These are phyloP conservation scores for Danaus melanippus DNA, from an alignment of 1,140 invertebrate genomes.

Conservation along the genomic window DNA sequence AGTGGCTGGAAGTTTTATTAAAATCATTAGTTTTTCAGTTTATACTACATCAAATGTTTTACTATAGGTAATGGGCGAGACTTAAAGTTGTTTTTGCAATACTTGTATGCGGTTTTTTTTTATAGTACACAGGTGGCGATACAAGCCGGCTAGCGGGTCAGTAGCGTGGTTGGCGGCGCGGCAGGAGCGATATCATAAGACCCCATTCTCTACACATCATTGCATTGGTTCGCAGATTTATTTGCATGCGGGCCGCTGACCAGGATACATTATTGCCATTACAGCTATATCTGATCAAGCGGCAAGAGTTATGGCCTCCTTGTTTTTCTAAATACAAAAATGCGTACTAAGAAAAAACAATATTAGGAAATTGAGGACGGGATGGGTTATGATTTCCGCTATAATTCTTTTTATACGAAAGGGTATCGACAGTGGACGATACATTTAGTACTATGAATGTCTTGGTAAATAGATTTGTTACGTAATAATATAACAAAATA, in stretches of 20 bases:
- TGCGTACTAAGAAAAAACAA: slow-evolving; percentile 41
- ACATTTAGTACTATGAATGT: slow-evolving; percentile 8
- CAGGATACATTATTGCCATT: slow-evolving; percentile 71
- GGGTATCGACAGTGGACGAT: slow-evolving; percentile 25
- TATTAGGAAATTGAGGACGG: slow-evolving; percentile 37
- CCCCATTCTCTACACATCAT: slow-evolving; percentile 70
- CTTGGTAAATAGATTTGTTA: too few species aligned
- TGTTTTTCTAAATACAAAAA: slow-evolving; percentile 66
- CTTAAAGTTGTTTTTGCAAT: too few species aligned
- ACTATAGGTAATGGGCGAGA: too few species aligned
- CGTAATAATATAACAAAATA: too few species aligned
- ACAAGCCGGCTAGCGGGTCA: slow-evolving; percentile 20
- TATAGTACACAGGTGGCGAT: slow-evolving; percentile 16
- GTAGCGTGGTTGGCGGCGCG: slow-evolving; percentile 17
- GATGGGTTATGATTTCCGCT: slow-evolving; percentile 62
- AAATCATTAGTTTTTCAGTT: too few species aligned
- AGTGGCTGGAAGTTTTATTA: too few species aligned
- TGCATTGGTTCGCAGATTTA: slow-evolving; percentile 70
- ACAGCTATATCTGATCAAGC: slow-evolving; percentile 65
- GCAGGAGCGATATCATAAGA: slow-evolving; percentile 38
- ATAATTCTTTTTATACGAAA: slow-evolving; percentile 48
- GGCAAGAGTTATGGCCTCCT: slow-evolving; percentile 65
- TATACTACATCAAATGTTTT: too few species aligned
- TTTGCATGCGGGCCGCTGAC: slow-evolving; percentile 71
- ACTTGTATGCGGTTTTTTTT: neutral